Evolutionary conservation across 2,797 vertebrate species (phyloP).

Genomic region (Amblyopsis hoosieri): DNA sequence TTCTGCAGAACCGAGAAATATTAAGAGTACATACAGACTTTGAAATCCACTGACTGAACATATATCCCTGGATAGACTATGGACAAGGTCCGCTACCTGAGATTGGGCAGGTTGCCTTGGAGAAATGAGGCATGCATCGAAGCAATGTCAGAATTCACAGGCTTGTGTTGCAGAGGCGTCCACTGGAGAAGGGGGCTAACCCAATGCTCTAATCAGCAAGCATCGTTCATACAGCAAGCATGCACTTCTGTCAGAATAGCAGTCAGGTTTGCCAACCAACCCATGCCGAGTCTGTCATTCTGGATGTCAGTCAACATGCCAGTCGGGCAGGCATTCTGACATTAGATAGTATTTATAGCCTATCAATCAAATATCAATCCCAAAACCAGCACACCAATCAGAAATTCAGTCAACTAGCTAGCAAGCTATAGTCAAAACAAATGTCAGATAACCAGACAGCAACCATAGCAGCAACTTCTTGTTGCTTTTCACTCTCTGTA

Average conservation of each 20-base stretch:
- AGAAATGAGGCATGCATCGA: conserved; percentile 66
- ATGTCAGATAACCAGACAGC: not conserved
- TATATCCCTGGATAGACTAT: conserved; percentile 33
- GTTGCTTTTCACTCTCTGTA: no score
- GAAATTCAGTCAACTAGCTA: not conserved
- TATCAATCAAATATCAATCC: conserved; percentile 5
- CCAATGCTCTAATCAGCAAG: conserved; percentile 34
- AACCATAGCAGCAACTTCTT: not conserved
- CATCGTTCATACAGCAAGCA: conserved; percentile 12
- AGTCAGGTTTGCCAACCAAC: not conserved
- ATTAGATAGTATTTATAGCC: conserved; percentile 7
- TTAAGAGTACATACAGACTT: not conserved
- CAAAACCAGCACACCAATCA: not conserved
- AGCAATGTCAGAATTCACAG: conserved; percentile 78
- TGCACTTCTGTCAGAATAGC: conserved; percentile 35
- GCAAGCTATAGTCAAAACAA: not conserved
- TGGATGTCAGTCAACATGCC: not conserved
- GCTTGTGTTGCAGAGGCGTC: conserved; percentile 52
- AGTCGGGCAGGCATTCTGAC: conserved; percentile 18
- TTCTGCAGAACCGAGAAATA: no score
- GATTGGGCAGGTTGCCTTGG: conserved; percentile 52
- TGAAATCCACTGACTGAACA: conserved; percentile 6
- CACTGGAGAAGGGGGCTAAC: conserved; percentile 43
- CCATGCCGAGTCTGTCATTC: conserved; percentile 2
- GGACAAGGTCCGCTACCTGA: conserved; percentile 18